Evolutionary conservation across 2,797 vertebrate genomes (phyloP), one percentile per base, ranked within the genome.

Genomic region (Chelonia mydas): DNA sequence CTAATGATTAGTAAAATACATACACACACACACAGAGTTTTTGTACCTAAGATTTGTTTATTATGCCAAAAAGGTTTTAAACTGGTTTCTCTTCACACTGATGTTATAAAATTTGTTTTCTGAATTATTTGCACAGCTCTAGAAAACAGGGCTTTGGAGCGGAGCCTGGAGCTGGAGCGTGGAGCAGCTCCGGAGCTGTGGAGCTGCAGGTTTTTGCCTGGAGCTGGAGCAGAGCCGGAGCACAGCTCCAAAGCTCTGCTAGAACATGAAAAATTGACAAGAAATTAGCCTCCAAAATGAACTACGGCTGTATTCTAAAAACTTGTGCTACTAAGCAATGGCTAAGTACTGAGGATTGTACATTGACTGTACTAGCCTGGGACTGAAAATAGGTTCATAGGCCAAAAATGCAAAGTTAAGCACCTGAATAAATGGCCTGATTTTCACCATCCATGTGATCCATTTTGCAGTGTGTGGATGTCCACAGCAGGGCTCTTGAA

Each of bases 401-500:
- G 23, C 13, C 37, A 27, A 76, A 76, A 45, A 76, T 45, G 25
- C 41, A 76, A 27, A 47, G 23, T 25, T 47, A 76, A 25, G 21
- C 41, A 76, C 11, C 61, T 27, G 25, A 45, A 45, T 76, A 47
- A 76, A 76, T 76, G 11, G 41, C 41, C 41, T 27, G 72, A 27
- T 45, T 28, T 76, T 41, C 6, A 76, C 33, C 33, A 68, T 68
- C 17, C 7, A 3, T 37, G 61, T n/a, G 61, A 33, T 68, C 33
- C 33, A 19, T 68, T 68, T 37, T 68, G 61, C 33, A 68, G 61
- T 25, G 41, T 68, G 65, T 13, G 7, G 11, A 23, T 47, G 21
- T 47, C 72, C 0, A 0, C 17, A 1, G 17, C 33, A 21, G 7
- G 33, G 7, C 33, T 37, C 33, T 68, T 33, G 61, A 68, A 33